Conservation (phyloP, 35 echinoderm and acorn worm genomes). For the Apostichopus japonicus region DNA sequence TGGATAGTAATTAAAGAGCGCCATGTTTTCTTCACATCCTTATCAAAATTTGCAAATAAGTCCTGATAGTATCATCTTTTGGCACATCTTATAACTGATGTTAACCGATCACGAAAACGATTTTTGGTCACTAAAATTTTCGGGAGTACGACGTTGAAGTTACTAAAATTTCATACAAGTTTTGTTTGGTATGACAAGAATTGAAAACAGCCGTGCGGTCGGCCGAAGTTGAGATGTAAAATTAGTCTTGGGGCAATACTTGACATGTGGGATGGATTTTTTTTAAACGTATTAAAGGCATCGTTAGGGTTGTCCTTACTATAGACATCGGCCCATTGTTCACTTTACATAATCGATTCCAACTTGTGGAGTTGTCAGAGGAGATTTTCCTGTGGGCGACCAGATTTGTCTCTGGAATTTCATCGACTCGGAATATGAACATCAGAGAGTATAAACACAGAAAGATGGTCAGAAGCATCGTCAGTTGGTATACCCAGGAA, state of each 20-base stretch:
- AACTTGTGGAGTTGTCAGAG: constrained; percentile 1
- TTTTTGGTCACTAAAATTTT: neutral
- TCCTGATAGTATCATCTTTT: neutral
- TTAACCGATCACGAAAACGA: neutral
- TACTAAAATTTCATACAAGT: neutral
- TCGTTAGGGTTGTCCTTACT: neutral
- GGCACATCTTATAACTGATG: neutral
- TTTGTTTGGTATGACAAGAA: neutral
- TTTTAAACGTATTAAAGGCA: neutral
- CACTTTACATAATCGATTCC: neutral
- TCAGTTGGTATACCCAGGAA: constrained; percentile 2
- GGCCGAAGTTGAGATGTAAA: neutral
- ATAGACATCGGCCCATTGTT: neutral
- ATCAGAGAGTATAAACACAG: neutral
- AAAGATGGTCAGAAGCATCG: neutral
- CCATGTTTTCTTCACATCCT: constrained; percentile 1
- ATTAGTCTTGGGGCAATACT: neutral
- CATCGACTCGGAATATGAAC: neutral
- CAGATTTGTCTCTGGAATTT: neutral
- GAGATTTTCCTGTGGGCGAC: neutral
- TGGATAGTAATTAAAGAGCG: neutral
- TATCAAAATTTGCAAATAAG: constrained; percentile 4
- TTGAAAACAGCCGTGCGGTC: neutral
- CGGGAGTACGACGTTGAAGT: neutral
- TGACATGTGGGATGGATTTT: neutral